Base-by-base conservation (phyloP, 30 jellyfish, hydroid and myxozoan species). In the Sanderia malayensis region DNA sequence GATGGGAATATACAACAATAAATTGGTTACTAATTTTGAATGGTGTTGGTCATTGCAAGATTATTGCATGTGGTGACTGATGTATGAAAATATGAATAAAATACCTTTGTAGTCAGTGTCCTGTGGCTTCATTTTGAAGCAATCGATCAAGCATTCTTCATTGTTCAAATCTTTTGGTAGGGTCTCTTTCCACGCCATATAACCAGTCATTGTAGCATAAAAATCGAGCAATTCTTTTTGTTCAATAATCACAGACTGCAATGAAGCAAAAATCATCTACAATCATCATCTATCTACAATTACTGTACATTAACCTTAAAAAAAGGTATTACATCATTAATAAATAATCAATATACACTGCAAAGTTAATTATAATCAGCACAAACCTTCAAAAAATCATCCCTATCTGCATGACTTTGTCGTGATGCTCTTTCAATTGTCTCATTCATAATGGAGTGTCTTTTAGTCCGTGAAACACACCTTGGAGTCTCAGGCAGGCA, bases 161-260 rank as follows among this genome's bases (percentile, higher is more conserved):
- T 55, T 62, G 31, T 78, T 67, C n/a, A 34, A 13, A 22, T 32
- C 61, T 20, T 18, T 19, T 17, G 70, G 53, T 23, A 34, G 9
- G 1, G 37, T 66, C 24, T 78, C 89, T 37, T 74, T 74, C 86
- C 86, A 74, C 29, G 76, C 82, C n/a, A 29, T 59, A 49, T 58
- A 78, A 0, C 89, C 89, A 46, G 89, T 63, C 20, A 78, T 29
- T 4, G 89, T 78, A 8, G 89, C 89, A 44, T 78, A 78, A 30
- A 78, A 78, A 49, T 78, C 89, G 0, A 78, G 74, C 75, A 49
- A 27, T 32, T 78, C 89, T 66, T 78, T 78, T 25, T 64, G 89
- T 19, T 65, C 74, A 41, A 66, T 19, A 31, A 78, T 65, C 20
- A 78, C 44, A 30, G 53, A 71, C 89, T 78, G 23, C 11, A 45